Evolutionary conservation across 2,888 invertebrate genomes (phyloP).

Genomic region (Acronicta leporina): DNA sequence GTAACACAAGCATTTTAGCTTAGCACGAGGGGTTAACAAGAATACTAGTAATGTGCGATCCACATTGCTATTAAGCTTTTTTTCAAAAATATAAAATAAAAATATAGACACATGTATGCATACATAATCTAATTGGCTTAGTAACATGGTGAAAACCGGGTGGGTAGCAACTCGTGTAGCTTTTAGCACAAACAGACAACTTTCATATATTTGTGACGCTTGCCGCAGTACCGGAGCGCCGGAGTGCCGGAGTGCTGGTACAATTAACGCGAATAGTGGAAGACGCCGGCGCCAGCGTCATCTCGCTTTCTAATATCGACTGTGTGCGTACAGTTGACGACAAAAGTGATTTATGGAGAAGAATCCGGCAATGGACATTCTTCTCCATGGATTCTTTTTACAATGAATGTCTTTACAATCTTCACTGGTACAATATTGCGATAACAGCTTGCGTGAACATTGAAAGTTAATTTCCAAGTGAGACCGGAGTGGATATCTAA

Average conservation of each 20-base stretch:
- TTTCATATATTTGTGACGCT: constrained; percentile 64
- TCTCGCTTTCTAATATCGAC: constrained; percentile 79
- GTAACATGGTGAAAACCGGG: constrained; percentile 18
- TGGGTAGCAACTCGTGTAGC: constrained; percentile 18
- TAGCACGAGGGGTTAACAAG: too few species aligned
- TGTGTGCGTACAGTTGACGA: constrained; percentile 58
- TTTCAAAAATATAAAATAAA: too few species aligned
- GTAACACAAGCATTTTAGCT: too few species aligned
- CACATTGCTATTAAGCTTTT: too few species aligned
- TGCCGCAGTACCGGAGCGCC: constrained; percentile 10
- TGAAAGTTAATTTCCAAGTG: too few species aligned
- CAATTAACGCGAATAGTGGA: constrained; percentile 73
- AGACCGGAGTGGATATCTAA: too few species aligned
- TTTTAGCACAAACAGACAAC: constrained; percentile 56
- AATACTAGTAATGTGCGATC: too few species aligned
- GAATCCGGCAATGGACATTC: too few species aligned
- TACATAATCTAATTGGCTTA: constrained; percentile 19
- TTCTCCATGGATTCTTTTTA: too few species aligned
- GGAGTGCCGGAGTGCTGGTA: constrained; percentile 40
- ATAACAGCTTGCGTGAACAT: too few species aligned
- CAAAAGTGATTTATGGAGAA: constrained; percentile 29
- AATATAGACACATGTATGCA: background rate
- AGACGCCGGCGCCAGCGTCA: constrained; percentile 70
- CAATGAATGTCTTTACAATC: too few species aligned
- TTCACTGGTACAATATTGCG: too few species aligned